Conservation (phyloP, 2,888 invertebrate species). For the Sympetrum striolatum region DNA sequence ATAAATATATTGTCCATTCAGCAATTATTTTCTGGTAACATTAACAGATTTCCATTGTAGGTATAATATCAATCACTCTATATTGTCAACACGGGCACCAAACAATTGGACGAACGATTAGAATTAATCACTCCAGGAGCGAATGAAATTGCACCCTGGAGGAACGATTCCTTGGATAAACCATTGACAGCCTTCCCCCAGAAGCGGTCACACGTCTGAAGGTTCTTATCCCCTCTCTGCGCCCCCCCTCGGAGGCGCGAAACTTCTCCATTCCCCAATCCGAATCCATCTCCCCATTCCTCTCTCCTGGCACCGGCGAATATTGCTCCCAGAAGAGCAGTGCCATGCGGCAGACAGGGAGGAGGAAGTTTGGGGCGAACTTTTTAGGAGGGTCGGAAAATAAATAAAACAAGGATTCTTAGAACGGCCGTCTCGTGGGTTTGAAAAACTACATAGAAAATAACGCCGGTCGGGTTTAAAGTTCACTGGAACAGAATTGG, state of each 20-base stretch:
- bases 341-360: neutral
- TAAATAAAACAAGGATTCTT: neutral
- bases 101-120: too few relatives aligned
- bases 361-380: neutral
- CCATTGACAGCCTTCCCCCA: too few relatives aligned
- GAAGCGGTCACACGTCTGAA: neutral
- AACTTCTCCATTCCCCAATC: neutral
- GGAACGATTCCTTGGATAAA: too few relatives aligned
- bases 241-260: neutral
- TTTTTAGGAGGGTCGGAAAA: neutral
- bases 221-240: neutral
- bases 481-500: neutral
- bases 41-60: too few relatives aligned
- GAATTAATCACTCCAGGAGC: too few relatives aligned
- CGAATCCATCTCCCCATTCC: neutral
- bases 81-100: too few relatives aligned
- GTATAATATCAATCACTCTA: too few relatives aligned
- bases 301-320: neutral
- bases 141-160: too few relatives aligned
- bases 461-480: neutral
- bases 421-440: neutral
- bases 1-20: too few relatives aligned
- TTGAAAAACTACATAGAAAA: neutral
- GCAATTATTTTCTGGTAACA: too few relatives aligned
- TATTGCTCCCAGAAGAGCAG: neutral